These are phyloP conservation scores for Folsomia manolachei DNA, from an alignment of 2,888 invertebrate species.

Conservation along the genomic window DNA sequence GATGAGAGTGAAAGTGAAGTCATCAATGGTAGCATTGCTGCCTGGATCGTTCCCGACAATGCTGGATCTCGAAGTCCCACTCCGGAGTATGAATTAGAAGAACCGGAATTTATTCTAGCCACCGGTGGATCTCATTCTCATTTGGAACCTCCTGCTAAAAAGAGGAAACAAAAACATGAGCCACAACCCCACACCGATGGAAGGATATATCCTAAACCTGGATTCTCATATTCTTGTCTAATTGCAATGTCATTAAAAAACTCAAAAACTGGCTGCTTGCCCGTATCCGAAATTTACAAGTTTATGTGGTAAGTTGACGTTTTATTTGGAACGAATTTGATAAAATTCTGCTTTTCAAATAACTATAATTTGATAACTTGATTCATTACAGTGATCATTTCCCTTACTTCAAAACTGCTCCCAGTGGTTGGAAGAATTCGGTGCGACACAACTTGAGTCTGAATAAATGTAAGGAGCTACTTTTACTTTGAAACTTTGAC, in stretches of 20 bases:
- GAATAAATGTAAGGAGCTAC: conserved; percentile 93
- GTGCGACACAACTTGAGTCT: conserved; percentile 91
- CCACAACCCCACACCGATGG: conserved; percentile 53
- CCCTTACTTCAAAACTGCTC: conserved; percentile 97
- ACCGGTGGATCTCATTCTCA: conserved; percentile 33
- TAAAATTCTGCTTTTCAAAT: too few relatives aligned
- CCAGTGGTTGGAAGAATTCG: conserved; percentile 98
- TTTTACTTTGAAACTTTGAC: conserved; percentile 58
- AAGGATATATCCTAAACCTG: conserved; percentile 85
- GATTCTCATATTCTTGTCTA: conserved; percentile 95
- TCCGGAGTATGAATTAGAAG: conserved; percentile 48
- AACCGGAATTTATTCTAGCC: conserved; percentile 46
- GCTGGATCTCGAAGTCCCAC: conserved; percentile 41
- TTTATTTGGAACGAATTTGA: background rate
- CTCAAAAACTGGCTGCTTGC: conserved; percentile 86
- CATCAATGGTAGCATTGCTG: conserved; percentile 38
- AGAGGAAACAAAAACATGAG: conserved; percentile 50
- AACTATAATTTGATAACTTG: background rate
- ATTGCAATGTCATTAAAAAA: conserved; percentile 98
- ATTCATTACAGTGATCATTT: conserved; percentile 82
- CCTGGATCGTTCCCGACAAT: conserved; percentile 49
- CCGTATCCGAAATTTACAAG: conserved; percentile 97
- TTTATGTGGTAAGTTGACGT: conserved; percentile 86
- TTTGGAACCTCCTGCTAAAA: conserved; percentile 48
- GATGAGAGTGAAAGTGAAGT: conserved; percentile 46